phyloP scores from a whole-genome alignment of 2,113 vertebrate species.

The Etheostoma spectabile region DNA sequence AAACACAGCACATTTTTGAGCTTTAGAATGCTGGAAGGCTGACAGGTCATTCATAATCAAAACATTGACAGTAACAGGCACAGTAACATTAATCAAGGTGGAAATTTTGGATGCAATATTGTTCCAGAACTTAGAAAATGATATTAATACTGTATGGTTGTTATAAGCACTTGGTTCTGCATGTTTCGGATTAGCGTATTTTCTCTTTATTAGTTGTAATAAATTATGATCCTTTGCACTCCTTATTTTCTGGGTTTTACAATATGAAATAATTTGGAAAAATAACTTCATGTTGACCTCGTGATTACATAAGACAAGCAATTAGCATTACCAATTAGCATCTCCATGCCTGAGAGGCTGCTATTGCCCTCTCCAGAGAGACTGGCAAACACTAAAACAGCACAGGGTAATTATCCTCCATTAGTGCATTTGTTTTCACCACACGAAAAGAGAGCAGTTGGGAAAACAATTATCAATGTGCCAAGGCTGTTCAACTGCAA shows the following conservation, averaged over 20 bases:
- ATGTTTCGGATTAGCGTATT: neutral
- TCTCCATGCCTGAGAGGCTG: constrained; percentile 54
- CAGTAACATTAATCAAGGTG: too few relatives aligned
- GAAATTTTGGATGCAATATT: too few relatives aligned
- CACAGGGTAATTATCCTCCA: constrained; percentile 68
- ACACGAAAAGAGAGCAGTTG: constrained; percentile 59
- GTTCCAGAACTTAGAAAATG: too few relatives aligned
- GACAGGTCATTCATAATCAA: too few relatives aligned
- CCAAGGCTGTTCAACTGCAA: constrained; percentile 29
- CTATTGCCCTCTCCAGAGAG: constrained; percentile 57
- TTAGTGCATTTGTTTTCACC: constrained; percentile 73
- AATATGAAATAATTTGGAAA: constrained; percentile 19
- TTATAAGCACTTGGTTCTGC: neutral
- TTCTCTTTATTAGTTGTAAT: neutral
- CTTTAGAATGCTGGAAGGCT: too few relatives aligned
- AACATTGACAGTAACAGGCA: too few relatives aligned
- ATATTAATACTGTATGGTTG: constrained; percentile 4
- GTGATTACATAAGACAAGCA: constrained; percentile 64
- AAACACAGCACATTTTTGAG: too few relatives aligned
- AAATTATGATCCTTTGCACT: neutral
- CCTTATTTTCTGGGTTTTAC: neutral
- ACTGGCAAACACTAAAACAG: constrained; percentile 63
- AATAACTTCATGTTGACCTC: constrained; percentile 22
- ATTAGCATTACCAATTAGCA: constrained; percentile 73
- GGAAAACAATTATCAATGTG: constrained; percentile 37